Evolutionary conservation across 2,113 vertebrate genomes (phyloP).

Genomic region (Chrysemys picta): DNA sequence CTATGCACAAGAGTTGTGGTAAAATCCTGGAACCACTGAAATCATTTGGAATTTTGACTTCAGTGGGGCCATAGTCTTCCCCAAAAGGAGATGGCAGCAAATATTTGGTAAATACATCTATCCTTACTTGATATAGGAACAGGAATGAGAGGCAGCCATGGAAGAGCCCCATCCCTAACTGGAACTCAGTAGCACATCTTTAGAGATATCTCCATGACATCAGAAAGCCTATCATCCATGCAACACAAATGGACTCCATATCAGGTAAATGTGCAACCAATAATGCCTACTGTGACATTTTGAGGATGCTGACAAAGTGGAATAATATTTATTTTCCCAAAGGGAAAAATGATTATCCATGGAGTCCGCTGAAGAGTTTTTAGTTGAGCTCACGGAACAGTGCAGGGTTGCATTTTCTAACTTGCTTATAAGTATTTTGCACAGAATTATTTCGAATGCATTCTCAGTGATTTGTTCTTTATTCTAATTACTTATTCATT

Average conservation of each 20-base stretch:
- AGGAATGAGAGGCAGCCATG: not conserved
- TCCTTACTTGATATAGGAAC: not conserved
- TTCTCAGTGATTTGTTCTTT: not conserved
- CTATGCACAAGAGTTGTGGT: not conserved
- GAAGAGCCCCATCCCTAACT: not conserved
- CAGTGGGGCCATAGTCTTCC: not conserved
- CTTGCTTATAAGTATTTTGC: not conserved
- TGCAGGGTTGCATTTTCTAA: not conserved
- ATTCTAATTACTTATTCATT: not conserved
- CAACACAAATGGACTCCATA: not conserved
- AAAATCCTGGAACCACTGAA: not conserved
- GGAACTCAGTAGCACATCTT: not conserved
- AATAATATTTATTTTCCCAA: not conserved
- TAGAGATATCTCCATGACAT: not conserved
- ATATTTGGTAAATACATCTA: not conserved
- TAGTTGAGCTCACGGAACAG: not conserved
- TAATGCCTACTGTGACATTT: accelerated
- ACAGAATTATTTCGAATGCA: not conserved
- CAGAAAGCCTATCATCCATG: not conserved
- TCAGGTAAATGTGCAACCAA: not conserved
- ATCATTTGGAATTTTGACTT: not conserved
- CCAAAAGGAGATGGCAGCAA: not conserved
- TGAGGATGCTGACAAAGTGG: not conserved
- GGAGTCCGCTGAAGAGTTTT: not conserved
- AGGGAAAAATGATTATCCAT: not conserved